Conservation (phyloP, 2,113 vertebrate species). For the Nerophis ophidion region DNA sequence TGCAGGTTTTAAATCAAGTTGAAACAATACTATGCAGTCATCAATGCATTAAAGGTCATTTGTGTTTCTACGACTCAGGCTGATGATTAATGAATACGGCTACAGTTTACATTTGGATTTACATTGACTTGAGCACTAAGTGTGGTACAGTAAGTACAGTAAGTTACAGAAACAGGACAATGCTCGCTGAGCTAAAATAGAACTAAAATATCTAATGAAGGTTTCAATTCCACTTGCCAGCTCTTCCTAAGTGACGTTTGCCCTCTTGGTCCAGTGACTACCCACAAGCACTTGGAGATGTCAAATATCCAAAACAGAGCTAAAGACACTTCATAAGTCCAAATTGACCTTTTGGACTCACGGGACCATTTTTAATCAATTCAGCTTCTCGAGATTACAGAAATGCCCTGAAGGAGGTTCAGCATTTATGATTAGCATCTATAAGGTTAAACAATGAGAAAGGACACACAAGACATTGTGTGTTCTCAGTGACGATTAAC, state of each 20-base stretch:
- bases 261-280: conserved; percentile 17
- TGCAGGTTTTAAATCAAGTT: too few species aligned
- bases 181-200: background rate
- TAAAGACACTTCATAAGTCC: conserved; percentile 30
- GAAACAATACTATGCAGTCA: background rate
- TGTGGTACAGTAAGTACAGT: background rate
- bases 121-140: conserved; percentile 43
- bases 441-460: conserved; percentile 26
- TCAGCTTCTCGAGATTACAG: conserved; percentile 17
- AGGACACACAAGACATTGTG: conserved; percentile 12
- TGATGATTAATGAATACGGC: conserved; percentile 71
- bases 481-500: background rate
- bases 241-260: conserved; percentile 27
- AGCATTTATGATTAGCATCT: conserved; percentile 44
- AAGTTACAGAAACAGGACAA: conserved; percentile 54
- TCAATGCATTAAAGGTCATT: conserved; percentile 68
- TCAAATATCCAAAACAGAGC: conserved; percentile 13
- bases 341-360: conserved; percentile 42
- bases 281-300: conserved; percentile 4
- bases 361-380: conserved; percentile 52
- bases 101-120: conserved; percentile 40
- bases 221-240: conserved; percentile 35
- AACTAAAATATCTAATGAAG: conserved; percentile 2
- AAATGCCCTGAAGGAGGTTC: conserved; percentile 31
- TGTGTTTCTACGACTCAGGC: conserved; percentile 59